phyloP scores from a whole-genome alignment of 2,113 vertebrate species.

The Physeter macrocephalus region DNA sequence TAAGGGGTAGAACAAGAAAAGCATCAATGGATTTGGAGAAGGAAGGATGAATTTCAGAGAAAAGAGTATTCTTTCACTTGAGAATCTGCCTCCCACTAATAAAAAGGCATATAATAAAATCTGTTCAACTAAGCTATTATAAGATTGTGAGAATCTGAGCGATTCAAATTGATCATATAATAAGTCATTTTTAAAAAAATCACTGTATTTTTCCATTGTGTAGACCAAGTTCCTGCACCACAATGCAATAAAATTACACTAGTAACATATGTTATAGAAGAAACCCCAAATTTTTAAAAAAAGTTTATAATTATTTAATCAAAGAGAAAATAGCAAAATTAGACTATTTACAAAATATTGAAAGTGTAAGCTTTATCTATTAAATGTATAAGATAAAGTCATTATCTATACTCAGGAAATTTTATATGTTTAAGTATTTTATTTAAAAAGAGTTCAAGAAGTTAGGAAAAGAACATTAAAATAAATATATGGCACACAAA shows the following conservation, averaged over 20 bases:
- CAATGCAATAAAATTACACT: neutral
- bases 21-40: neutral
- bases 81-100: neutral
- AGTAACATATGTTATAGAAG: neutral
- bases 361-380: neutral
- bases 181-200: neutral
- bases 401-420: neutral
- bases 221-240: neutral
- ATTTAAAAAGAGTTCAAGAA: neutral
- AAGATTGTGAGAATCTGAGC: neutral
- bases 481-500: neutral
- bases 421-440: neutral
- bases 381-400: neutral
- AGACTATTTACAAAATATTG: neutral
- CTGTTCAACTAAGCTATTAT: neutral
- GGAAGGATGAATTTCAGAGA: neutral
- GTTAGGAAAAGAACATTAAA: neutral
- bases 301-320: neutral
- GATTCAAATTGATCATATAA: neutral
- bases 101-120: neutral
- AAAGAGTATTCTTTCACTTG: neutral
- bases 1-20: neutral
- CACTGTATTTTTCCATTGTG: neutral
- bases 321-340: neutral
- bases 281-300: neutral